Base-by-base conservation (phyloP, 2,888 invertebrate genomes). In the Meghimatium bilineatum region DNA sequence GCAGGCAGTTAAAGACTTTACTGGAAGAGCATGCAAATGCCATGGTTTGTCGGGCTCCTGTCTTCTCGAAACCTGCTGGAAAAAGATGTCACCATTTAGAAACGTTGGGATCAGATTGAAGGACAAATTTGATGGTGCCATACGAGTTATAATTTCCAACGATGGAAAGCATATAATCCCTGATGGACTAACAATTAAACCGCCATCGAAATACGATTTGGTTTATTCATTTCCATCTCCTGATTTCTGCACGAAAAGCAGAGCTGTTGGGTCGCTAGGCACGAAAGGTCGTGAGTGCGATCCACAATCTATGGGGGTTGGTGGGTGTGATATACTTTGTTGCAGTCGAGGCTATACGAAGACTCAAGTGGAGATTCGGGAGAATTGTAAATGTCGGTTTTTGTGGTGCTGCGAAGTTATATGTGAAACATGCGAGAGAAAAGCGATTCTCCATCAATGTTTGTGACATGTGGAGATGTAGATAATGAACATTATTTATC, bases 171-270 rank as follows among this genome's bases (percentile, higher is more conserved):
- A 96, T 90, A 96, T 97, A 93, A 96, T 97, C 94, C 97, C 97
- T 76, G 97, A 97, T 91, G 96, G 96, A 49, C 95, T 94, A 38
- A 96, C 96, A 82, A 96, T 97, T 89, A 97, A 97, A 93, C 96
- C 96, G 78, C 97, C 97, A 1, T 96, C 96, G 86, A 96, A 96
- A 91, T 95, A 95, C 87, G 97, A 97, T 94, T 95, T 98, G 88
- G 97, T 98, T 83, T 98, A 97, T 94, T 96, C 97, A 29, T 97
- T 98, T 92, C 96, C 97, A 90, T 97, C 98, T n/a, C 96, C 97
- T 1, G 96, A 97, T 92, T 98, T 97, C 94, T 98, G 98, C 93
- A 94, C 95, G 83, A 94, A 95, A 12, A 97, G 97, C 93, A 94
- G 95, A 86, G 96, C 96, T 92, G 96, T 96, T 86, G 98, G 98